These are phyloP conservation scores for Xiphophorus birchmanni DNA, from an alignment of 2,797 vertebrate species.

Conservation along the genomic window DNA sequence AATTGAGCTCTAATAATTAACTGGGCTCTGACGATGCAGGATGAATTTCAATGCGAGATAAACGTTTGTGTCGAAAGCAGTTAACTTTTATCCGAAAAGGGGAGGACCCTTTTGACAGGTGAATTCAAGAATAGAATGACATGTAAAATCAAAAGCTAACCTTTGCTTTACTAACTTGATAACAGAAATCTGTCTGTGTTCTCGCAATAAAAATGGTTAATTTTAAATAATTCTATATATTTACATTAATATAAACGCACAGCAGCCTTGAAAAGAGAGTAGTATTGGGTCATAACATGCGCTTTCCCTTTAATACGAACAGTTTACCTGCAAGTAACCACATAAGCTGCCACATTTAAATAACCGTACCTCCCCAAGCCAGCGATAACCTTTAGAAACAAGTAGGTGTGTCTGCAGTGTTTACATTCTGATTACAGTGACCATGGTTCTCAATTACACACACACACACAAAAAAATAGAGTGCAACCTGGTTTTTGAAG, in stretches of 20 bases:
- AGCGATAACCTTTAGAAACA: too few relatives aligned
- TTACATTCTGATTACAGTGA: background rate
- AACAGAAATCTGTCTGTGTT: background rate
- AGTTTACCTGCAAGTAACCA: background rate
- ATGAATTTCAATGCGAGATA: background rate
- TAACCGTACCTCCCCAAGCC: background rate
- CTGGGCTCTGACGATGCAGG: background rate
- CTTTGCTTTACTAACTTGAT: background rate
- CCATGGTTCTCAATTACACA: background rate
- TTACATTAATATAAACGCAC: background rate
- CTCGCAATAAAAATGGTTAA: background rate
- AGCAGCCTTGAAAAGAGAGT: background rate
- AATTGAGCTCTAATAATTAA: background rate
- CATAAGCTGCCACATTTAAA: constrained; percentile 8
- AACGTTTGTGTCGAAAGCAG: background rate
- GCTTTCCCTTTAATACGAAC: background rate
- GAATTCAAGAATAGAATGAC: background rate
- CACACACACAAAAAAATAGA: background rate
- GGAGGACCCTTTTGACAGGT: background rate
- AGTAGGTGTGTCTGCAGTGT: background rate
- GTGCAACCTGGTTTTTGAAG: constrained; percentile 14
- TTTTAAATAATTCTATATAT: background rate
- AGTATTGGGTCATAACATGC: background rate
- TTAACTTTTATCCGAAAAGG: background rate
- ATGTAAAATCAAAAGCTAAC: background rate